phyloP scores from a whole-genome alignment of 2,113 vertebrate genomes.

The Cheilinus undulatus region DNA sequence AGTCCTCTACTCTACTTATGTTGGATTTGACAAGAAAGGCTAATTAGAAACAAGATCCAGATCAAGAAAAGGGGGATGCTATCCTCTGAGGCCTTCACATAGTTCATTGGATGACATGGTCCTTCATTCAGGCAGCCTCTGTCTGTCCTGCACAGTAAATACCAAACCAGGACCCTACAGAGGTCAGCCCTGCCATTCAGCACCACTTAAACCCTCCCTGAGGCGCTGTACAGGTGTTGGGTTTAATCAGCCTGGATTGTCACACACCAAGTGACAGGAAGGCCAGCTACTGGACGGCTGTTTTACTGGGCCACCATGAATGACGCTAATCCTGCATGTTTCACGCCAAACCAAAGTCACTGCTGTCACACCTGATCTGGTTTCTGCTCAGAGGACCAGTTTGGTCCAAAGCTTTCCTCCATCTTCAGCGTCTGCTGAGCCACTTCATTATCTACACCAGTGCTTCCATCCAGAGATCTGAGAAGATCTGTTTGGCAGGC shows the following conservation, averaged over 20 bases:
- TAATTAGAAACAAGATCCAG: slow-evolving; percentile 21
- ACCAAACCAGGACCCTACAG: not conserved
- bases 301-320: slow-evolving; percentile 51
- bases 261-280: slow-evolving; percentile 33
- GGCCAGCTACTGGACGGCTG: slow-evolving; percentile 5
- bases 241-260: slow-evolving; percentile 17
- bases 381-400: slow-evolving; percentile 50
- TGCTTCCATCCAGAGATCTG: not conserved
- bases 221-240: not conserved
- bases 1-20: not conserved
- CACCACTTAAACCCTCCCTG: not conserved
- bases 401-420: slow-evolving; percentile 48
- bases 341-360: slow-evolving; percentile 17
- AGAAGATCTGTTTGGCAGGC: slow-evolving; percentile 31
- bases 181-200: slow-evolving; percentile 28
- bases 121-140: slow-evolving; percentile 28
- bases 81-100: slow-evolving; percentile 6
- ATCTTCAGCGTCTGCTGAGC: slow-evolving; percentile 40
- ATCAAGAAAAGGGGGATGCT: slow-evolving; percentile 3
- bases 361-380: slow-evolving; percentile 55
- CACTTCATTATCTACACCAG: slow-evolving; percentile 36
- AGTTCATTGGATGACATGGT: slow-evolving; percentile 19
- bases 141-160: slow-evolving; percentile 24
- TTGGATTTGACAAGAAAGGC: not conserved
- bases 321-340: slow-evolving; percentile 14